Conservation (phyloP, 2,797 vertebrate genomes). For the Aplochiton taeniatus region DNA sequence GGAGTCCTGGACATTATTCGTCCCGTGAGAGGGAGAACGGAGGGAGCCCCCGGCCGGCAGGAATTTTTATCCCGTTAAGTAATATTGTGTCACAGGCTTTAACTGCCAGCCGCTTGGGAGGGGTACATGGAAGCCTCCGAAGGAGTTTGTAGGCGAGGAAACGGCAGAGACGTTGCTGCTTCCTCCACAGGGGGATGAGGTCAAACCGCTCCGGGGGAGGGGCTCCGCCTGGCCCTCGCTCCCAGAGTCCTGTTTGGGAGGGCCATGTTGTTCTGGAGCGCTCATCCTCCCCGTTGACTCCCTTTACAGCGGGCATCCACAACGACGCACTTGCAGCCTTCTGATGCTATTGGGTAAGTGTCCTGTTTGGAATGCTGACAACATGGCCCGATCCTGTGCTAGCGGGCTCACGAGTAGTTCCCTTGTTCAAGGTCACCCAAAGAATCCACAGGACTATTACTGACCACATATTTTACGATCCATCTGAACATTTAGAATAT, state of each 20-base stretch:
- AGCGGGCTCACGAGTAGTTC: neutral
- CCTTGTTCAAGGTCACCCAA: neutral
- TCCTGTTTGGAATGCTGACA: neutral
- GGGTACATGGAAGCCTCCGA: slow-evolving; percentile 59
- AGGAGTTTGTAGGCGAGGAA: slow-evolving; percentile 62
- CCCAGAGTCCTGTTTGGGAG: neutral
- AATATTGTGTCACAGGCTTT: slow-evolving; percentile 75
- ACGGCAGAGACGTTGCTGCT: slow-evolving; percentile 44
- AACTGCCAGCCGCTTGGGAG: slow-evolving; percentile 54
- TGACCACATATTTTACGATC: neutral
- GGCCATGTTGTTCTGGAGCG: slow-evolving; percentile 14
- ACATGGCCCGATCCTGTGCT: neutral
- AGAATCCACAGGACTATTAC: neutral
- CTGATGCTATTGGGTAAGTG: too few species aligned
- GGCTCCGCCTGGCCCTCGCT: neutral
- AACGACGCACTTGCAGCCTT: neutral
- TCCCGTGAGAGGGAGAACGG: slow-evolving; percentile 68
- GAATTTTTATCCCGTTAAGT: slow-evolving; percentile 77
- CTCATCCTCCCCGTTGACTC: neutral
- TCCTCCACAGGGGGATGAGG: slow-evolving; percentile 37
- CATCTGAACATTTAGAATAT: neutral
- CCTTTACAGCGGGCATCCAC: slow-evolving; percentile 1
- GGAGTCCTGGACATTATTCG: slow-evolving; percentile 65
- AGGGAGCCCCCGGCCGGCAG: slow-evolving; percentile 62
- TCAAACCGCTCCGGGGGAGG: slow-evolving; percentile 10